phyloP scores from a whole-genome alignment of 2,888 invertebrate genomes.

The Pilophorus perplexus region DNA sequence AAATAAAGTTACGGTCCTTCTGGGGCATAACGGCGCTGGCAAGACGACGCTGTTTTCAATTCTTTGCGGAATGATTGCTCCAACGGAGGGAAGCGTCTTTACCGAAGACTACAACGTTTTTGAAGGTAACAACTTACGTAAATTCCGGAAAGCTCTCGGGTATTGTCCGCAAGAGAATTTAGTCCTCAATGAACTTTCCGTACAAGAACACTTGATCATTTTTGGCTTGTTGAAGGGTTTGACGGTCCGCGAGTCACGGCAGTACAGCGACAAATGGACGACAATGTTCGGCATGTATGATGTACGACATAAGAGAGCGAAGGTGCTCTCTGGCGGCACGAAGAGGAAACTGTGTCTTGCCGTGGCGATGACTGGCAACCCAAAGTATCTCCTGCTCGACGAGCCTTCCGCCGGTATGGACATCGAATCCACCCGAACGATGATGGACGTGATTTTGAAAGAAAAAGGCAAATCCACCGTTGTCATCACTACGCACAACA shows the following conservation, averaged over 20 bases:
- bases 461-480: constrained; percentile 63
- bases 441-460: constrained; percentile 80
- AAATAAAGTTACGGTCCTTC: constrained; percentile 78
- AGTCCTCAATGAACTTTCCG: constrained; percentile 76
- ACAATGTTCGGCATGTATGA: constrained; percentile 62
- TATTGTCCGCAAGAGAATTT: constrained; percentile 90
- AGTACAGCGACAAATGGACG: constrained; percentile 60
- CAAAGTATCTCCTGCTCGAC: constrained; percentile 67
- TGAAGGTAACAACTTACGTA: constrained; percentile 59
- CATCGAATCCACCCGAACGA: constrained; percentile 78
- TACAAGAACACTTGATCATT: constrained; percentile 78
- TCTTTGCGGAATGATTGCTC: constrained; percentile 70
- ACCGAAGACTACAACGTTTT: constrained; percentile 70
- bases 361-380: constrained; percentile 78
- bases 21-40: constrained; percentile 87
- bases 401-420: constrained; percentile 90
- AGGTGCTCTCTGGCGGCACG: constrained; percentile 83
- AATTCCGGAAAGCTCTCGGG: constrained; percentile 72
- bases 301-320: constrained; percentile 62
- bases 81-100: constrained; percentile 67
- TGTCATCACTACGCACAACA: constrained; percentile 86
- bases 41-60: constrained; percentile 76
- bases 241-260: constrained; percentile 53
- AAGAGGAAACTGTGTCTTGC: constrained; percentile 83
- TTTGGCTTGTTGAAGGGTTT: constrained; percentile 67